Base-by-base conservation (phyloP, 2,797 vertebrate genomes). In the Paguma larvata region DNA sequence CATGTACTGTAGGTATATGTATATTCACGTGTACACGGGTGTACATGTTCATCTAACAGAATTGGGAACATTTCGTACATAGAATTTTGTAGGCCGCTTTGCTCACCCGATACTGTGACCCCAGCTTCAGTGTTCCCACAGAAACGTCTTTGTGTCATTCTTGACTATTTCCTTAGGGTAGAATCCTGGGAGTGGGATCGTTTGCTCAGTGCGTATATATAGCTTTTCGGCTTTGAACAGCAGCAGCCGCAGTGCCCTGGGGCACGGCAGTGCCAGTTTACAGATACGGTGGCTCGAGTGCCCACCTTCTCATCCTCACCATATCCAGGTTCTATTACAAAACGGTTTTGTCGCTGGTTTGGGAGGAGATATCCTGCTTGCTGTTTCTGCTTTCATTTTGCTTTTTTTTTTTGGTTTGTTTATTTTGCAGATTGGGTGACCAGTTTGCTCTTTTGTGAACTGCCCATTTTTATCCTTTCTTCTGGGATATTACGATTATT, bases 121-220 rank as follows among this genome's bases (percentile, higher is more conserved):
- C 41, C 8, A 21, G 32, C 15, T 87, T 87, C 59, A 56, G 23
- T n/a, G 46, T 72, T 95, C 59, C 25, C 68, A 5, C 1, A 3
- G 59, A 56, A 70, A 89, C 23, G 7, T 34, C 53, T 38, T n/a
- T 84, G 25, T 79, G 38, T 67, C 21, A 32, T 67, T 65, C 41
- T 70, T 85, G 25, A 2, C 65, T 75, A 34, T 79, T 95, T 68
- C 10, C 56, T 25, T 19, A 91, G 78, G 78, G 30, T 34, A 8
- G 46, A 41, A n/a, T 3, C 44, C 46, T 32, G 1, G 38, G 34
- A 48, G 38, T 38, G 56, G 15, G 25, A 14, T 14, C 30, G 13
- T 38, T 13, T n/a, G 19, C n/a, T n/a, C 13, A 9, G 56, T 4
- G 21, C 3, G 5, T 21, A 16, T 30, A 4, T 32, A 14, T 0